Conservation (phyloP, 2,888 invertebrate species). For the Byasa hedistus region DNA sequence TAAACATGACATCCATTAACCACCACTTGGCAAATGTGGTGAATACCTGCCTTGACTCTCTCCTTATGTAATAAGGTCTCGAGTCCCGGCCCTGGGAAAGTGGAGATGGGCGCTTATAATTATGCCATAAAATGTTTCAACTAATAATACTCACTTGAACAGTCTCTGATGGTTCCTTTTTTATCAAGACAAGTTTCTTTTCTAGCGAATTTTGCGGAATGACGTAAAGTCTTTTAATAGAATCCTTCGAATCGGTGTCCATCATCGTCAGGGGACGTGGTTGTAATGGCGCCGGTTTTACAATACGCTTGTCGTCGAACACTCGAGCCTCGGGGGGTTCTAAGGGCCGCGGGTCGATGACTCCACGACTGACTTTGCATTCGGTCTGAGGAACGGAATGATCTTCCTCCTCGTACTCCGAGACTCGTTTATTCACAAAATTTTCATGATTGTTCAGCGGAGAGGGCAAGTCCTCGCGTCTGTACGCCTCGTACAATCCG, state of each 20-base stretch:
- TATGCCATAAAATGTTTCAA: background rate
- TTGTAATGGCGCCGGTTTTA: constrained; percentile 70
- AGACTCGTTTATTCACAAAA: constrained; percentile 64
- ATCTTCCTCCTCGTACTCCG: constrained; percentile 71
- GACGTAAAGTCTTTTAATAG: constrained; percentile 65
- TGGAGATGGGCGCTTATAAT: background rate
- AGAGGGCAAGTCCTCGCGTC: constrained; percentile 59
- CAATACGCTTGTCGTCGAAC: constrained; percentile 61
- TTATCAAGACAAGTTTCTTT: constrained; percentile 83
- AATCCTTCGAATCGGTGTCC: constrained; percentile 60
- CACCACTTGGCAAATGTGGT: too few relatives aligned
- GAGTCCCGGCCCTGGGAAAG: too few relatives aligned
- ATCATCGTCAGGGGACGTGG: constrained; percentile 63
- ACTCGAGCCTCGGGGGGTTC: constrained; percentile 63
- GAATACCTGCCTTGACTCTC: too few relatives aligned
- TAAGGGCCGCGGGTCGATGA: constrained; percentile 52
- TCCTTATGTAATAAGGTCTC: too few relatives aligned
- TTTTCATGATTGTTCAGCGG: constrained; percentile 60
- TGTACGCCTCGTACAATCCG: constrained; percentile 63
- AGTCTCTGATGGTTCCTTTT: constrained; percentile 79
- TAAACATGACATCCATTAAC: too few relatives aligned
- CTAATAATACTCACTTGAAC: constrained; percentile 58
- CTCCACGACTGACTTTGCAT: constrained; percentile 44
- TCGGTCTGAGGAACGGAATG: constrained; percentile 55
- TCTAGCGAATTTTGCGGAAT: constrained; percentile 73